Evolutionary conservation across 2,888 invertebrate genomes (phyloP).

Genomic region (Urechis unicinctus): DNA sequence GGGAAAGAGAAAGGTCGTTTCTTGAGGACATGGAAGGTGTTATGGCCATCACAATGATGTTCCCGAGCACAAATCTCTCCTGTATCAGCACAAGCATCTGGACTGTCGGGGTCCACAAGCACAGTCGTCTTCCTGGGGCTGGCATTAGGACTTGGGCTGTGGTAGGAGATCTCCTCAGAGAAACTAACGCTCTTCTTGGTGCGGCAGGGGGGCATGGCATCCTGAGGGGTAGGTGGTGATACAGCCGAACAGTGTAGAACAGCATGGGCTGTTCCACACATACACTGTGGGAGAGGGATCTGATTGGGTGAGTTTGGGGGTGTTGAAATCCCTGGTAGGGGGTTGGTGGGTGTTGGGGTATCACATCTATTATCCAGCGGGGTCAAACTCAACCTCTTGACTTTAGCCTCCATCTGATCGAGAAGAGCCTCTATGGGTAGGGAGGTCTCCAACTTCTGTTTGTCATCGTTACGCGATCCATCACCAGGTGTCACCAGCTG

Average conservation of each 20-base stretch:
- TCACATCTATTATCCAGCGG: not conserved
- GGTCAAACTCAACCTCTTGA: not conserved
- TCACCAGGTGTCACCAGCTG: constrained; percentile 12
- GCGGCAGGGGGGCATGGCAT: constrained; percentile 2
- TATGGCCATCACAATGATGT: not conserved
- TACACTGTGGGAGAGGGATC: constrained; percentile 7
- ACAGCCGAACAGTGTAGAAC: constrained; percentile 12
- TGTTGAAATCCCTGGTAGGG: not conserved
- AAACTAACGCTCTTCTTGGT: constrained; percentile 44
- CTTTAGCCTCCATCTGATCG: not conserved
- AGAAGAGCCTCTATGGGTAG: not conserved
- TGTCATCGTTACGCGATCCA: not conserved
- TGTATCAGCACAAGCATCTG: not conserved
- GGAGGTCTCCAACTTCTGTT: not conserved
- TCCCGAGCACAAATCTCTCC: not conserved
- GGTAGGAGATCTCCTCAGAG: constrained; percentile 46
- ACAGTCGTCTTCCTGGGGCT: too few relatives aligned
- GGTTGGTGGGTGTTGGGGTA: not conserved
- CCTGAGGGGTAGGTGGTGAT: too few relatives aligned
- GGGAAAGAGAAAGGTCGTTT: not conserved
- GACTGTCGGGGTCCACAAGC: too few relatives aligned
- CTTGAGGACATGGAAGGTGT: not conserved
- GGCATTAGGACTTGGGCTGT: constrained; percentile 26
- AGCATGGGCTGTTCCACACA: constrained; percentile 8
- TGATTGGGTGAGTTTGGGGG: not conserved